A percentile compares a stretch with the other conserved stretches of the same genome.
These are phyloP conservation scores for Pediacus dermestoides DNA, from an alignment of 2,888 invertebrate species.

Conservation along the genomic window DNA sequence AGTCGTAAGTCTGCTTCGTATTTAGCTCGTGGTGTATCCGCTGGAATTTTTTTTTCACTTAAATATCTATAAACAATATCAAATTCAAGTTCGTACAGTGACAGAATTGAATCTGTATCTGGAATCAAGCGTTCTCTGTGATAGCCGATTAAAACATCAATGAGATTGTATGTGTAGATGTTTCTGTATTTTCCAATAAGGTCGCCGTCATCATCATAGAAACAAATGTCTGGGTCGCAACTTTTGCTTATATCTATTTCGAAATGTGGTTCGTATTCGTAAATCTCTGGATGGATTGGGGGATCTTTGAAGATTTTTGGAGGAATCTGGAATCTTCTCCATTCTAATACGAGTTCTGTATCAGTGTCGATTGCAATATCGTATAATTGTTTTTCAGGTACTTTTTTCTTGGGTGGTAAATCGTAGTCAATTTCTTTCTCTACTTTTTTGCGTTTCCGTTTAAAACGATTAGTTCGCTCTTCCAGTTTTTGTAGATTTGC, in stretches of 20 bases:
- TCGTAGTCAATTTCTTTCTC: neutral
- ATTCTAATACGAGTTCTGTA: too few relatives aligned
- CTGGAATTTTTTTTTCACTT: slow-evolving; percentile 23
- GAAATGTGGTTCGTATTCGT: too few relatives aligned
- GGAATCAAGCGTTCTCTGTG: slow-evolving; percentile 29
- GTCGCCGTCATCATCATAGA: slow-evolving; percentile 26
- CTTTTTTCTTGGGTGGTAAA: too few relatives aligned
- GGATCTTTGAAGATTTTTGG: too few relatives aligned
- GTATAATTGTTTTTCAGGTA: too few relatives aligned
- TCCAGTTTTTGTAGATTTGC: slow-evolving; percentile 35
- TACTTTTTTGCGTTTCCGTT: slow-evolving; percentile 37
- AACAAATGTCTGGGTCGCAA: slow-evolving; percentile 25
- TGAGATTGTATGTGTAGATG: slow-evolving; percentile 27
- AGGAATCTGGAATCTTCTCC: too few relatives aligned
- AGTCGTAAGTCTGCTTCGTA: slow-evolving; percentile 27
- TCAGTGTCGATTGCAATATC: too few relatives aligned
- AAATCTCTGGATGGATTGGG: too few relatives aligned
- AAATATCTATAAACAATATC: too few relatives aligned
- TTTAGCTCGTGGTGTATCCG: slow-evolving; percentile 24
- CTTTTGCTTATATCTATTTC: too few relatives aligned
- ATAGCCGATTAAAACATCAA: slow-evolving; percentile 28
- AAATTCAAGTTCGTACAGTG: too few relatives aligned
- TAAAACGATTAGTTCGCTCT: slow-evolving; percentile 38
- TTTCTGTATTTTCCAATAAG: slow-evolving; percentile 27
- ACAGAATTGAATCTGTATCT: slow-evolving; percentile 29